Evolutionary conservation across 2,113 vertebrate genomes (phyloP).

Genomic region (Leucoraja erinaceus): DNA sequence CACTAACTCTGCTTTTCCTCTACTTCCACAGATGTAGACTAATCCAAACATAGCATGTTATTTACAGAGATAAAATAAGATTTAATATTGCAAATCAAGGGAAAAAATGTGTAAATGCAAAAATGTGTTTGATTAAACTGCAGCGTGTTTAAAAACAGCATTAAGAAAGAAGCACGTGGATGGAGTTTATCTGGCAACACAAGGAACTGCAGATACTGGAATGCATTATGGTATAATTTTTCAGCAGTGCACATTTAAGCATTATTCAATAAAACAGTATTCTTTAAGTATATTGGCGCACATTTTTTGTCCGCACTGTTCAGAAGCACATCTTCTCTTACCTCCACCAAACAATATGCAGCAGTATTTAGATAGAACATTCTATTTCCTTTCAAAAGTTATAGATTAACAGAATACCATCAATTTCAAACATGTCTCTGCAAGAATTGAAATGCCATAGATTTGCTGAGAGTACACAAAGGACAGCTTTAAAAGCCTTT

Average conservation of each 20-base stretch:
- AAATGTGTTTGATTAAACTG: background rate
- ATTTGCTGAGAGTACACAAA: no score
- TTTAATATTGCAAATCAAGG: background rate
- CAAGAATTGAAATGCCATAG: background rate
- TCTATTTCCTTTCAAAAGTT: background rate
- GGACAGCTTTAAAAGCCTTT: no score
- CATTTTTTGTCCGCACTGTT: background rate
- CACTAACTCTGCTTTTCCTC: no score
- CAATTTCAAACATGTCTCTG: background rate
- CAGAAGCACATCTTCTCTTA: background rate
- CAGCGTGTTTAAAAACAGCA: no score
- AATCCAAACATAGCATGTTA: background rate
- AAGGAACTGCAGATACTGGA: no score
- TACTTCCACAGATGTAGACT: no score
- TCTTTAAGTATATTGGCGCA: background rate
- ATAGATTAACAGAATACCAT: no score
- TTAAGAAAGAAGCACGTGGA: no score
- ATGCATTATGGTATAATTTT: no score
- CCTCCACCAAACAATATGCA: background rate
- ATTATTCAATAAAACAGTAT: background rate
- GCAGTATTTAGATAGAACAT: background rate
- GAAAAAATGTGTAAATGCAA: background rate
- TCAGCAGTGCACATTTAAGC: no score
- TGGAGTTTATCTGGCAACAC: no score
- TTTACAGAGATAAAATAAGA: background rate